Conservation (phyloP, 2,888 invertebrate genomes). For the Hypselothyrea guttata region DNA sequence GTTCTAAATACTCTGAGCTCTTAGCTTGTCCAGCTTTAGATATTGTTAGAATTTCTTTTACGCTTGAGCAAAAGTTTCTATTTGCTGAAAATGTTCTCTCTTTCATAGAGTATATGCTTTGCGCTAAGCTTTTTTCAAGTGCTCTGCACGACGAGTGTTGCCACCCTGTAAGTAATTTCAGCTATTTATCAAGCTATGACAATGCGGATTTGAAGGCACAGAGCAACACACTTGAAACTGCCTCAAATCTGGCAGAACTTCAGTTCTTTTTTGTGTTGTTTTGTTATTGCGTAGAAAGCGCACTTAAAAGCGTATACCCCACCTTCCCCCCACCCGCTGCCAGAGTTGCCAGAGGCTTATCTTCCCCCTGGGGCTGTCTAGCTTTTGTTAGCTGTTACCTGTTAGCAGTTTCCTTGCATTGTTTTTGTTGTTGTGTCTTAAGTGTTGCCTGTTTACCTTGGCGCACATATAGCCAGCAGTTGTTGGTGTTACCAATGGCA, state of each 20-base stretch:
- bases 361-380: conserved; percentile 11
- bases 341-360: conserved; percentile 24
- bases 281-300: conserved; percentile 31
- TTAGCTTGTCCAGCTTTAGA: neutral
- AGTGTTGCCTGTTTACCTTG: conserved; percentile 72
- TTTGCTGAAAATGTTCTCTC: conserved; percentile 13
- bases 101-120: conserved; percentile 7
- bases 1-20: neutral
- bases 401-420: conserved; percentile 53
- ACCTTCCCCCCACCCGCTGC: too few relatives aligned
- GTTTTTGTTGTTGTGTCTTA: conserved; percentile 65
- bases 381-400: conserved; percentile 33
- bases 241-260: too few relatives aligned
- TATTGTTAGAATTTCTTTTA: neutral
- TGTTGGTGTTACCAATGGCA: conserved; percentile 49
- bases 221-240: conserved; percentile 44
- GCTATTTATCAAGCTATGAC: conserved; percentile 75
- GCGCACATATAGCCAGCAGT: conserved; percentile 68
- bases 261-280: conserved; percentile 19
- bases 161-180: conserved; percentile 53
- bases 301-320: conserved; percentile 42
- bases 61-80: conserved; percentile 13
- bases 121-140: conserved; percentile 8
- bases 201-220: conserved; percentile 59
- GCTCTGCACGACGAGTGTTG: conserved; percentile 28